Evolutionary conservation across 2,113 vertebrate species (phyloP).

Genomic region (Tympanuchus pallidicinctus): DNA sequence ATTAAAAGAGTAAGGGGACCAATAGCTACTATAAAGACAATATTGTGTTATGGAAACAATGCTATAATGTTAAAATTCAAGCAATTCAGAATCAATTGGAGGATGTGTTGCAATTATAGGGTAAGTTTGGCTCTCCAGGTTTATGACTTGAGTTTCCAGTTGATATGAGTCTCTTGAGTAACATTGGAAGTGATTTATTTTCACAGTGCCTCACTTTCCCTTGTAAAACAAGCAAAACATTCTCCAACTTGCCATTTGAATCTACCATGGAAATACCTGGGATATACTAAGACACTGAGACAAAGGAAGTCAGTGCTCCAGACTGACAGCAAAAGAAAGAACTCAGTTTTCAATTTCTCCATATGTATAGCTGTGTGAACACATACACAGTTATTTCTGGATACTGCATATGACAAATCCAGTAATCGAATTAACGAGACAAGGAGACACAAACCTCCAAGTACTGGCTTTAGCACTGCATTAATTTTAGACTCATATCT

Average conservation of each 20-base stretch:
- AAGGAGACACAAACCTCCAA: background rate
- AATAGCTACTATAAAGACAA: constrained; percentile 22
- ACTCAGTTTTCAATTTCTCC: background rate
- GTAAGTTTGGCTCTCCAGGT: background rate
- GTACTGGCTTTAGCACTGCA: background rate
- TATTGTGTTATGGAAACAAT: background rate
- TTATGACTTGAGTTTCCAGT: background rate
- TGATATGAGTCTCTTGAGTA: background rate
- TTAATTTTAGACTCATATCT: background rate
- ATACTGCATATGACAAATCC: background rate
- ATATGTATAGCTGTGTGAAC: background rate
- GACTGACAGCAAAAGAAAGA: background rate
- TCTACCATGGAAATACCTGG: background rate
- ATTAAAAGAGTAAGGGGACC: constrained; percentile 17
- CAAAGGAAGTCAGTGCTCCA: background rate
- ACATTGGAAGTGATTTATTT: background rate
- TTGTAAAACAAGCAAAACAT: background rate
- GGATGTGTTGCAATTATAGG: background rate
- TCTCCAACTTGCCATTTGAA: background rate
- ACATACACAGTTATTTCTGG: background rate
- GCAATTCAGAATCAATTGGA: constrained; percentile 3
- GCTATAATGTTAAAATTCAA: constrained; percentile 18
- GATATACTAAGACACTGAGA: background rate
- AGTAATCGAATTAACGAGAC: background rate
- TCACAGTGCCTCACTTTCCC: background rate